A percentile compares a stretch with the other conserved stretches of the same genome.
Evolutionary conservation across 2,113 vertebrate genomes (phyloP).

Genomic region (Ceratotherium simum): DNA sequence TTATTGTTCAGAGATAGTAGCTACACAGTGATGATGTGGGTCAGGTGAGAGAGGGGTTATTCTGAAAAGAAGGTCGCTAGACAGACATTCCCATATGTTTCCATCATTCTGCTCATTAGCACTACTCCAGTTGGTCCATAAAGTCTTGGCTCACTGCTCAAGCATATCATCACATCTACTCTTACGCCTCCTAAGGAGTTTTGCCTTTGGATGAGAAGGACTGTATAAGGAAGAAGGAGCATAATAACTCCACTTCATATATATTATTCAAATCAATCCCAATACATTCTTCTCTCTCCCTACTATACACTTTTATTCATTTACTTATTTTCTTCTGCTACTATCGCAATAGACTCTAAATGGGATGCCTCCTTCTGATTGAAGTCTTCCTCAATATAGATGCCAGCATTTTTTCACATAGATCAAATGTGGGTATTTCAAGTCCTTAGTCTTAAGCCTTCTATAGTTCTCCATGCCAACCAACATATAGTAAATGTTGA

Average conservation of each 20-base stretch:
- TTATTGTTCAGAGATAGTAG: neutral
- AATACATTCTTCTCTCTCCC: neutral
- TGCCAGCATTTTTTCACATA: neutral
- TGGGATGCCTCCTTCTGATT: neutral
- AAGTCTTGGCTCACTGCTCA: neutral
- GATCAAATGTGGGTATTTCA: neutral
- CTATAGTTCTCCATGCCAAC: neutral
- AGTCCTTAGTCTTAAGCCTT: neutral
- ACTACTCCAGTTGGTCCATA: neutral
- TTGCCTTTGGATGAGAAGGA: neutral
- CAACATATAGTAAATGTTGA: neutral
- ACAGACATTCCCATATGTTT: neutral
- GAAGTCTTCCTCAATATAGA: neutral
- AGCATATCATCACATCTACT: neutral
- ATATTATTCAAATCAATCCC: neutral
- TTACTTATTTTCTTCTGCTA: neutral
- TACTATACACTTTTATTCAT: neutral
- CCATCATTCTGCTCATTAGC: neutral
- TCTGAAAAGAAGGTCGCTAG: neutral
- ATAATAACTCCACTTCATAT: neutral
- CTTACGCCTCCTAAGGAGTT: neutral
- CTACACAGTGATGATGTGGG: accelerated
- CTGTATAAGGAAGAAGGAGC: accelerated
- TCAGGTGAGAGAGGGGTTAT: neutral
- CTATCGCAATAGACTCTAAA: neutral